Evolutionary conservation across 2,888 invertebrate genomes (phyloP), one percentile per base, ranked within the genome.

Genomic region (Pherbina coryleti): DNA sequence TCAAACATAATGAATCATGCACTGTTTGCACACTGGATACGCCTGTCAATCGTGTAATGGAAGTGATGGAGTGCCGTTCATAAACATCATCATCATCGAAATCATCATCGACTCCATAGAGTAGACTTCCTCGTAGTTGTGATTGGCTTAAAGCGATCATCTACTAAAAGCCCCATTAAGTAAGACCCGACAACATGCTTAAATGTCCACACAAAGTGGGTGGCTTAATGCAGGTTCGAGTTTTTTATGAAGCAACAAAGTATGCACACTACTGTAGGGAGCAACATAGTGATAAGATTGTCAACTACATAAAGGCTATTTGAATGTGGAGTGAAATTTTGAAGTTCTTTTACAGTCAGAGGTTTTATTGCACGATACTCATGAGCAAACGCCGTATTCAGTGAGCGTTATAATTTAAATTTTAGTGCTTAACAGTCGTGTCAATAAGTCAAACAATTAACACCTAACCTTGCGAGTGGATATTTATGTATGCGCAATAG

Each of bases 1-100:
- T 66, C 44, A 66, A 34, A 66, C 66, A 51, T 53, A 53, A 70
- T 70, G 34, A 70, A 70, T 25, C 17, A 70, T 70, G 70, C 70
- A 70, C 53, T 70, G 70, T 70, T 70, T 70, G 70, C 55, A 28
- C 53, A 31, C 28, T n/a, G 28, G 28, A 70, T 70, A 31, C 70
- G 22, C n/a, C 51, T n/a, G 66, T 66, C 66, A 66, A 66, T 66
- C 66, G 37, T 14, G 34, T 19, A 22, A n/a, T 22, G n/a, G 34
- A 64, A 34, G 64, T 34, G 34, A 64, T 64, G 64, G 34, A 34
- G 25, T 11, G 28, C 64, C 11, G 28, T 25, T 34, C 64, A 25
- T 34, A 31, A 28, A 3, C 64, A 64, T 34, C 66, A 34, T 37
- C 34, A 31, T 34, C 34, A 34, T 19, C 37, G 5, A 37, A 37